These are phyloP conservation scores for Oscheius onirici DNA, from an alignment of 2,888 invertebrate species.

Conservation along the genomic window DNA sequence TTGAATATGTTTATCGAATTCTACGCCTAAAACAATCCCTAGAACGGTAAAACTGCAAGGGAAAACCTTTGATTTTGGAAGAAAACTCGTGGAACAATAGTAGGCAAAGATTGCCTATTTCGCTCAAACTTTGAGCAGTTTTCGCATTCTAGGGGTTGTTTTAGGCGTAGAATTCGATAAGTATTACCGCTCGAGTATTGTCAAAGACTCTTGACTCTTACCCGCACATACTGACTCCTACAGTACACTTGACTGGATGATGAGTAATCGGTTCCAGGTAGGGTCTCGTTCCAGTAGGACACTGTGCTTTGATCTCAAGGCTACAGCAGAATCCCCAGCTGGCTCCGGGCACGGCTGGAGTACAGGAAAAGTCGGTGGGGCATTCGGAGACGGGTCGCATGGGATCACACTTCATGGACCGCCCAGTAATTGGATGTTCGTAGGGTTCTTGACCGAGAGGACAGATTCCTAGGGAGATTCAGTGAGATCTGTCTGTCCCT, in stretches of 20 bases:
- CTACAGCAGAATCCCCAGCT: constrained; percentile 52
- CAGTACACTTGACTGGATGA: constrained; percentile 48
- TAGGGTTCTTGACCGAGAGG: constrained; percentile 50
- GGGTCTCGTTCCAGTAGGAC: constrained; percentile 40
- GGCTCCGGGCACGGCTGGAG: constrained; percentile 52
- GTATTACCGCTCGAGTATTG: too few species aligned
- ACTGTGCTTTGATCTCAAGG: constrained; percentile 43
- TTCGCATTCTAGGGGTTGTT: too few species aligned
- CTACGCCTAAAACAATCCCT: too few species aligned
- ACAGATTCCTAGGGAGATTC: constrained; percentile 39
- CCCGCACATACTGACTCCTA: constrained; percentile 52
- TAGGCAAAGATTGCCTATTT: too few species aligned
- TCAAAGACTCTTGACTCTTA: too few species aligned
- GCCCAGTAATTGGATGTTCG: constrained; percentile 43
- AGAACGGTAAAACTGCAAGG: too few species aligned
- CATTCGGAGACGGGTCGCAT: constrained; percentile 40
- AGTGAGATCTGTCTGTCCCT: neutral
- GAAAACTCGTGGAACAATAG: too few species aligned
- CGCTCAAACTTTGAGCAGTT: too few species aligned
- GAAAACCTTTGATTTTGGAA: too few species aligned
- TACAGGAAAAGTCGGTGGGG: constrained; percentile 45
- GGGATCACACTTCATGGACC: constrained; percentile 53
- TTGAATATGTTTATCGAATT: too few species aligned
- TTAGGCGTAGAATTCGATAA: too few species aligned
- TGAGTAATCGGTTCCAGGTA: constrained; percentile 36